phyloP scores from a whole-genome alignment of 2,888 invertebrate species.

The Scaptomyza tumidula region DNA sequence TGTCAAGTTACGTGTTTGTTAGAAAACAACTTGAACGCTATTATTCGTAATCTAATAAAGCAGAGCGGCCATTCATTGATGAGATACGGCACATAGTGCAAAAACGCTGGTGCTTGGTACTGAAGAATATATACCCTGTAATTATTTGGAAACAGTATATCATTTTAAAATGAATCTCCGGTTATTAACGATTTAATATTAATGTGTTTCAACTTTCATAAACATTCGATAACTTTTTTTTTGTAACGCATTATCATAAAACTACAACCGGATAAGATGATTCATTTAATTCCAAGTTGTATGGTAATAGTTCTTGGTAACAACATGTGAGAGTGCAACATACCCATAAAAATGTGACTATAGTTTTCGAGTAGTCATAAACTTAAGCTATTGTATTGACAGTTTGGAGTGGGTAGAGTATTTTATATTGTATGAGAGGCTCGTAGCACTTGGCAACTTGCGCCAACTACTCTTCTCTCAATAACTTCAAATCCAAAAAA shows the following conservation, averaged over 20 bases:
- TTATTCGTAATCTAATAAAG: conserved; percentile 31
- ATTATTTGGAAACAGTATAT: no score
- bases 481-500: conserved; percentile 1
- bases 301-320: no score
- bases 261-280: no score
- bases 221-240: no score
- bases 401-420: neutral
- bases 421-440: conserved; percentile 11
- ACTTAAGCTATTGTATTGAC: neutral
- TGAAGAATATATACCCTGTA: conserved; percentile 5
- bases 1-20: neutral
- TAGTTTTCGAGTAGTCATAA: neutral
- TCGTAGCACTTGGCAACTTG: conserved; percentile 7
- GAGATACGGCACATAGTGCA: conserved; percentile 53
- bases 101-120: neutral
- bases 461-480: neutral
- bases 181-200: no score
- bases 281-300: neutral
- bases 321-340: neutral
- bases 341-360: neutral
- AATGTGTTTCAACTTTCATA: no score
- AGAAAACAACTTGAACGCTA: conserved; percentile 11
- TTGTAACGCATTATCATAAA: no score
- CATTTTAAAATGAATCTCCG: no score
- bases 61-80: conserved; percentile 41